A percentile compares a stretch with the other conserved stretches of the same genome.
Conservation (phyloP, 2,113 vertebrate genomes). For the Atlantisia rogersi region DNA sequence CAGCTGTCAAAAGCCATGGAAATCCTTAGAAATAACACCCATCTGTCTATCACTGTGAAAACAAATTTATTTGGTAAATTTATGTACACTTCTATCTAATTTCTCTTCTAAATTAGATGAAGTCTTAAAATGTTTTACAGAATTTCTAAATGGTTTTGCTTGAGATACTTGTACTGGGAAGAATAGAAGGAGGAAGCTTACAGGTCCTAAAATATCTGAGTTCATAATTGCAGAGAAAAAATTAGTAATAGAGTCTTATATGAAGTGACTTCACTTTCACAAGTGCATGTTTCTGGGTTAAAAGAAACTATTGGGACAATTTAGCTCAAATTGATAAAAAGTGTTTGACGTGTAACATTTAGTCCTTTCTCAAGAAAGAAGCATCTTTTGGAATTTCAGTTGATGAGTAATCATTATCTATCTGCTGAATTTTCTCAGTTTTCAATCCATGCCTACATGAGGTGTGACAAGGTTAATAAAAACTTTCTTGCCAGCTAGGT, state of each 20-base stretch:
- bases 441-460: not conserved
- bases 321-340: not conserved
- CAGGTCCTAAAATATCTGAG: not conserved
- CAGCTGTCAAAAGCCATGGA: constrained; percentile 97
- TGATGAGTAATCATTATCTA: not conserved
- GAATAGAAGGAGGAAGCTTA: not conserved
- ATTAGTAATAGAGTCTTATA: not conserved
- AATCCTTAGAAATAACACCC: constrained; percentile 98
- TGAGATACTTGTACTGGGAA: not conserved
- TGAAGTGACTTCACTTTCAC: not conserved
- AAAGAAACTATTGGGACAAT: not conserved
- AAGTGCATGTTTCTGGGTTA: not conserved
- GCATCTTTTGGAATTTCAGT: not conserved
- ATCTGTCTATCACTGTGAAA: constrained; percentile 99
- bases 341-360: not conserved
- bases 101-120: not conserved
- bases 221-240: not conserved
- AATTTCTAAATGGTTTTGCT: not conserved
- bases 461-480: not conserved
- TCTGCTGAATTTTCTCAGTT: not conserved
- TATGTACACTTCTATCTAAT: not conserved
- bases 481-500: not conserved
- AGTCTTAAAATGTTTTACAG: not conserved
- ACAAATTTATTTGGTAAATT: constrained; percentile 95
- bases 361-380: not conserved